These are phyloP conservation scores for Acanthosepion esculentum DNA, from an alignment of 2,888 invertebrate genomes.

Conservation along the genomic window DNA sequence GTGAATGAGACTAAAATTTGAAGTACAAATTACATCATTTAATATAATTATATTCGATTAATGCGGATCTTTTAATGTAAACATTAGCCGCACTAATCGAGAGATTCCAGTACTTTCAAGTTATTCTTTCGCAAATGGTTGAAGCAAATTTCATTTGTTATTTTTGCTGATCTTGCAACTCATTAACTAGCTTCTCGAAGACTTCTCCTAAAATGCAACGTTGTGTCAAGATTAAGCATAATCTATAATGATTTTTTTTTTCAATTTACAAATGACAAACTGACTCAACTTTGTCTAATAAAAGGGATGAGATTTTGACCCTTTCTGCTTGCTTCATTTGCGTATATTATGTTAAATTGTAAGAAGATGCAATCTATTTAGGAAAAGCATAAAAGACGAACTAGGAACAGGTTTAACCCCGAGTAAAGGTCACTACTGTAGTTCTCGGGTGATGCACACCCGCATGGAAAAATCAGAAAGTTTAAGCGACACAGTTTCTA, in stretches of 20 bases:
- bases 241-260: too few relatives aligned
- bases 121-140: too few relatives aligned
- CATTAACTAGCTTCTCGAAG: too few relatives aligned
- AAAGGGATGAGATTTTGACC: neutral
- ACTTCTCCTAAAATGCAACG: too few relatives aligned
- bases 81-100: too few relatives aligned
- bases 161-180: too few relatives aligned
- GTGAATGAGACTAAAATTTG: too few relatives aligned
- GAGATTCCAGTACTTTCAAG: too few relatives aligned
- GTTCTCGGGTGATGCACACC: neutral
- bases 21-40: too few relatives aligned
- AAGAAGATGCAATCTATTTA: neutral
- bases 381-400: neutral
- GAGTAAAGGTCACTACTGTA: neutral
- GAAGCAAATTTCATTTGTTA: too few relatives aligned
- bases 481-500: neutral
- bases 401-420: neutral
- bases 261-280: neutral
- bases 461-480: neutral
- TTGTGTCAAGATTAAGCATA: neutral
- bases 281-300: neutral
- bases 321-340: neutral
- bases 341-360: neutral
- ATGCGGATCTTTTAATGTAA: too few relatives aligned
- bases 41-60: too few relatives aligned